phyloP scores from a whole-genome alignment of 2,888 invertebrate genomes.

The Tillus elongatus region DNA sequence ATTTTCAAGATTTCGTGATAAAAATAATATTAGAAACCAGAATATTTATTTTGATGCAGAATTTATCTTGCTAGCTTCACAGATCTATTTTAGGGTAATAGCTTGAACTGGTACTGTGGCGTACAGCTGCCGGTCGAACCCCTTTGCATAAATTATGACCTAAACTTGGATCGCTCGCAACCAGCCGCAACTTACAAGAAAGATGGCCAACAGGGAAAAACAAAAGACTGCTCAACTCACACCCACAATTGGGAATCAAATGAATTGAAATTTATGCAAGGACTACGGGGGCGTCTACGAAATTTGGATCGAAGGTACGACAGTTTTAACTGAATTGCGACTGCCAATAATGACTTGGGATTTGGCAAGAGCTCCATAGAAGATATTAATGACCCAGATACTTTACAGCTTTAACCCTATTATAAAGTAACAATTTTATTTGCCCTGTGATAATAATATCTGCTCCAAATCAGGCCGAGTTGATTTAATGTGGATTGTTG shows the following conservation, averaged over 20 bases:
- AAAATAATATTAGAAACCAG: too few species aligned
- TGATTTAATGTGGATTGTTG: too few species aligned
- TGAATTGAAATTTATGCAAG: conserved; percentile 30
- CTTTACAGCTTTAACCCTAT: too few species aligned
- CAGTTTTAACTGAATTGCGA: conserved; percentile 1
- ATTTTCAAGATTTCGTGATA: too few species aligned
- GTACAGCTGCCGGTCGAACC: too few species aligned
- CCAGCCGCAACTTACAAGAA: conserved; percentile 21
- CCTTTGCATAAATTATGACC: conserved; percentile 33
- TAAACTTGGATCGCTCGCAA: conserved; percentile 25
- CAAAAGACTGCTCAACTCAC: conserved; percentile 21
- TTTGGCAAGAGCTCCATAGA: background rate
- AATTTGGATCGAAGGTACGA: background rate
- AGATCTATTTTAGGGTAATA: too few species aligned
- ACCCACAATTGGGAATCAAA: conserved; percentile 24
- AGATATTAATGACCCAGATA: background rate
- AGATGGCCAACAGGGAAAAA: conserved; percentile 26
- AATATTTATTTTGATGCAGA: too few species aligned
- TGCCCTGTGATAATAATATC: too few species aligned
- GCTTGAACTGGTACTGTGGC: too few species aligned
- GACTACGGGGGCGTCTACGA: conserved; percentile 6
- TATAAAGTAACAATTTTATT: too few species aligned
- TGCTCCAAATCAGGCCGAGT: too few species aligned
- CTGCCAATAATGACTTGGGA: conserved; percentile 2
- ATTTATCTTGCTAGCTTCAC: too few species aligned